Evolutionary conservation across 2,888 invertebrate genomes (phyloP), one percentile per base, ranked within the genome.

Genomic region (Cephus nigrinus): DNA sequence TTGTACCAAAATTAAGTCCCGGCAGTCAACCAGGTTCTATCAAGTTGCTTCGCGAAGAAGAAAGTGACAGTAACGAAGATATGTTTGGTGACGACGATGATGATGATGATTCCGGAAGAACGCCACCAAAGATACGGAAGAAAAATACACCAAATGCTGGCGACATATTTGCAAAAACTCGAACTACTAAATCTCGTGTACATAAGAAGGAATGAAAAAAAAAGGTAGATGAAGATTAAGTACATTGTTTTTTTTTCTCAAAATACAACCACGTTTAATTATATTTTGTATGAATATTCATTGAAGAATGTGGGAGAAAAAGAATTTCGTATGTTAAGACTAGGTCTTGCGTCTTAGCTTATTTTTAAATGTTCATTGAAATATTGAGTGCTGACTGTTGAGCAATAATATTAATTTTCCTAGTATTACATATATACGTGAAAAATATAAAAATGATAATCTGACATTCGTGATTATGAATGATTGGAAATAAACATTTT

Each of bases 31-130:
- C 77, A 32, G 74, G 30, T 11, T 15, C 11, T 12, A 11, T 23
- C 55, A 23, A 55, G 23, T 55, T 55, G 23, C 5, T 9, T 23
- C 71, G 32, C 31, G 35, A 75, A 78, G 79, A 83, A 74, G 79
- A 79, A 74, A 76, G 72, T 76, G 79, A 81, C 33, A 87, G 88
- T 69, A 88, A 88, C 12, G 83, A 84, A 68, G 89, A 90, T 75
- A 88, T 89, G 78, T 90, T 90, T 80, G 84, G 83, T 74, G 82
- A 84, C 68, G 82, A 84, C 68, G 40, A 55, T 9, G 55, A 55
- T 40, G 40, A 40, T 15, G 15, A 40, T 23, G 55, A 55, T 23
- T 23, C 55, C 23, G 55, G 15, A 23, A 9, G 23, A 55, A 55
- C 55, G 55, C 55, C 55, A 23, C 55, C 55, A 23, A 55, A 55